Evolutionary conservation across 2,797 vertebrate genomes (phyloP).

Genomic region (Microtus agrestis): DNA sequence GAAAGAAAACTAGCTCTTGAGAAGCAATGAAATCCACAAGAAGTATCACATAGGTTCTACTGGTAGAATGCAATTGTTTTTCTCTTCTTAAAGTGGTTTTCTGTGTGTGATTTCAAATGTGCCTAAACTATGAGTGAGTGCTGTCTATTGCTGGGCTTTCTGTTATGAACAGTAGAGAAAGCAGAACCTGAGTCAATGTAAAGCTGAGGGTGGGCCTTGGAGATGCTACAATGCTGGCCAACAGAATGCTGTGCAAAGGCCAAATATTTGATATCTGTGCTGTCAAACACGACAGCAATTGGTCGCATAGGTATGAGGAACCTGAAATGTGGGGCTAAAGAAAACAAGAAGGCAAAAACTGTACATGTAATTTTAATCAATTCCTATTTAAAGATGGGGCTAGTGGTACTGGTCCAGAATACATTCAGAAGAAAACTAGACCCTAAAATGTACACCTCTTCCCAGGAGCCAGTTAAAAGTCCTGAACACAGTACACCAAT

Average conservation of each 20-base stretch:
- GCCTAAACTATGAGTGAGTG: not conserved
- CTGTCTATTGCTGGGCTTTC: not conserved
- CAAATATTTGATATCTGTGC: not conserved
- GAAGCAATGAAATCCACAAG: not conserved
- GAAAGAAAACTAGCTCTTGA: constrained; percentile 13
- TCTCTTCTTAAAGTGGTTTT: constrained; percentile 60
- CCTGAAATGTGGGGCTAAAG: constrained; percentile 25
- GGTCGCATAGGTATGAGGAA: not conserved
- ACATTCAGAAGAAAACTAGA: constrained; percentile 8
- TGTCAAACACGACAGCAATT: not conserved
- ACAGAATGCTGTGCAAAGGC: not conserved
- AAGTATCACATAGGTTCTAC: not conserved
- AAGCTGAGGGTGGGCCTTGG: not conserved
- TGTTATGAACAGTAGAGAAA: constrained; percentile 14
- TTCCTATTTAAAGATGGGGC: not conserved
- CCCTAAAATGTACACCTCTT: not conserved
- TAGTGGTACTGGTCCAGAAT: constrained; percentile 1
- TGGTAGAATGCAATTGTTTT: constrained; percentile 9
- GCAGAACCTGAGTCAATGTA: not conserved
- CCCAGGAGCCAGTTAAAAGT: not conserved
- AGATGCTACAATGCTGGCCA: not conserved
- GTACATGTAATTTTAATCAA: constrained; percentile 31
- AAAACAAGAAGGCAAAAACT: not conserved
- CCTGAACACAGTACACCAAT: not conserved
- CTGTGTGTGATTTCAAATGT: constrained; percentile 18